These are phyloP conservation scores for Cossypha heuglini DNA, from an alignment of 2,797 vertebrate genomes.

Conservation along the genomic window DNA sequence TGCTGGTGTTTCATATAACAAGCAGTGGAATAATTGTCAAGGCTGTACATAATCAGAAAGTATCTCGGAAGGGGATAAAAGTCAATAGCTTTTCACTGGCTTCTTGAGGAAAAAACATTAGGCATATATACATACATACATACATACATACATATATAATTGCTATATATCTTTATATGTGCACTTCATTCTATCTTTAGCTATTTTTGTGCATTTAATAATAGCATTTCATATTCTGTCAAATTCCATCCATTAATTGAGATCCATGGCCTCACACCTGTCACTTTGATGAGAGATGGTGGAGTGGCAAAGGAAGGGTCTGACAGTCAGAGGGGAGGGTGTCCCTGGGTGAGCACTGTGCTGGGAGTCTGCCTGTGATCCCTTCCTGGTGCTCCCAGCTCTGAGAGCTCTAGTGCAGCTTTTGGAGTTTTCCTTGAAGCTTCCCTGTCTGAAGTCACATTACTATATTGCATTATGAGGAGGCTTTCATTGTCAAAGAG, in stretches of 20 bases:
- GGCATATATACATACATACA: background rate
- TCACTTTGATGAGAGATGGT: background rate
- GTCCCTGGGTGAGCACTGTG: fast-evolving
- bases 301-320: background rate
- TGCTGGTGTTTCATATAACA: background rate
- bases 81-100: background rate
- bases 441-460: background rate
- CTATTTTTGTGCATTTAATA: background rate
- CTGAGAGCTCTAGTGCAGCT: background rate
- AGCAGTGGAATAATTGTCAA: slow-evolving; percentile 4
- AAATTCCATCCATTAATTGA: slow-evolving; percentile 1
- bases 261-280: background rate
- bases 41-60: background rate
- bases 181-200: background rate
- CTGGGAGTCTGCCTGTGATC: background rate
- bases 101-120: background rate
- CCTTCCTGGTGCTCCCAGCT: background rate
- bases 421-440: background rate
- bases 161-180: background rate
- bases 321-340: fast-evolving
- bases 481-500: background rate
- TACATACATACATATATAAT: background rate
- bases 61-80: slow-evolving; percentile 4
- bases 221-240: background rate
- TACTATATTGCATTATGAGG: background rate